Percentiles rank a stretch among this genome's conserved stretches.
Evolutionary conservation across 1,140 invertebrate species (phyloP).

Genomic region (Alviniconcha marisindica): DNA sequence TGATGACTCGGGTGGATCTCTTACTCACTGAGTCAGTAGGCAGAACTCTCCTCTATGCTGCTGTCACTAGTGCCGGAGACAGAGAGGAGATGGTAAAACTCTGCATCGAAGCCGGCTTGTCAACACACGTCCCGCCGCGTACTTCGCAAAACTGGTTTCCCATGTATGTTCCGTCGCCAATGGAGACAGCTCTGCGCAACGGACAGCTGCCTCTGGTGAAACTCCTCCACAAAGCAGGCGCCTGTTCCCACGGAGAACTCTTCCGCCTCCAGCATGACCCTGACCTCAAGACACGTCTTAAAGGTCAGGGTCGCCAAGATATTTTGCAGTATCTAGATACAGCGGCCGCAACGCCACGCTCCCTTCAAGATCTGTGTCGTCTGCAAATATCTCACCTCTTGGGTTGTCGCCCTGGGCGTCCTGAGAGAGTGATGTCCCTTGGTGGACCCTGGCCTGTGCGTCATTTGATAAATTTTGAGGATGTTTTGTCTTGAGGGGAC

Average conservation of each 20-base stretch:
- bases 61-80: constrained; percentile 3
- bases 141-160: neutral
- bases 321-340: neutral
- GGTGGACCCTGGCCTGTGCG: neutral
- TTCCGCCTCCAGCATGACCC: neutral
- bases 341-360: neutral
- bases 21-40: neutral
- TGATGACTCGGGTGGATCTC: neutral
- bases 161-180: neutral
- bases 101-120: neutral
- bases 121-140: neutral
- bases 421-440: neutral
- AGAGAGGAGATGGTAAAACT: neutral
- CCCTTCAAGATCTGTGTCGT: neutral
- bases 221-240: neutral
- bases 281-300: neutral
- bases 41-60: neutral
- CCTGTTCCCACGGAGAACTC: neutral
- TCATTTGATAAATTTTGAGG: neutral
- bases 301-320: neutral
- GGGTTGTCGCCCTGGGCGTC: neutral
- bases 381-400: neutral
- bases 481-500: too few relatives aligned
- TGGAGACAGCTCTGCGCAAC: neutral
- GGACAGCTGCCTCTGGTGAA: neutral